Evolutionary conservation across 2,113 vertebrate genomes (phyloP), one percentile per base, ranked within the genome.

Genomic region (Passer domesticus): DNA sequence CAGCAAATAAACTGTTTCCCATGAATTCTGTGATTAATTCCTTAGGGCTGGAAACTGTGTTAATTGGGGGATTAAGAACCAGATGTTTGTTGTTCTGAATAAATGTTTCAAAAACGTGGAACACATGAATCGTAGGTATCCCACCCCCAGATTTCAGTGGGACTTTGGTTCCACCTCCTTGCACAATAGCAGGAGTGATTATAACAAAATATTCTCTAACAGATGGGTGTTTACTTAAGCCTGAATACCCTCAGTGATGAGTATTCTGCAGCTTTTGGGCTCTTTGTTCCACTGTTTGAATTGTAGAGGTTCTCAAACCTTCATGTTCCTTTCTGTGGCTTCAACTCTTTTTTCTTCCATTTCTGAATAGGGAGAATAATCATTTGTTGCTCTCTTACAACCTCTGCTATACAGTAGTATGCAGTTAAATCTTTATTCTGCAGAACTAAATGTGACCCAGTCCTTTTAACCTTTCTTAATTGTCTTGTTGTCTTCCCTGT

Each of bases 61-160:
- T 95, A 97, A 95, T 94, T 95, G 82, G 49, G 63, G 83, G 83
- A 95, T 97, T 96, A 95, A 91, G 73, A 87, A 73, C 68, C 89
- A 95, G 94, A 94, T 97, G 94, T 96, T 95, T 92, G 75, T 90
- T 96, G 75, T 81, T 89, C 62, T 86, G 80, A 92, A 82, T 69
- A 84, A 87, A 86, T 68, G 56, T 67, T 94, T 63, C 58, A 70
- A n/a, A 92, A 83, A 67, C 0, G 3, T 56, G 55, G 63, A 89
- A 60, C 52, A 53, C 80, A 52, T 52, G 6, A 87, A 83, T 81
- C 20, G 49, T 90, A 63, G 79, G 79, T 88, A 86, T 78, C 56
- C 68, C 60, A 0, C 84, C 52, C 43, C 43, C 56, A 79, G 88
- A 55, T 25, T 78, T 87, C 27, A 22, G 35, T 72, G 80, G 43